Conservation (phyloP, 2,888 invertebrate genomes). For the Drosophila incognita region DNA sequence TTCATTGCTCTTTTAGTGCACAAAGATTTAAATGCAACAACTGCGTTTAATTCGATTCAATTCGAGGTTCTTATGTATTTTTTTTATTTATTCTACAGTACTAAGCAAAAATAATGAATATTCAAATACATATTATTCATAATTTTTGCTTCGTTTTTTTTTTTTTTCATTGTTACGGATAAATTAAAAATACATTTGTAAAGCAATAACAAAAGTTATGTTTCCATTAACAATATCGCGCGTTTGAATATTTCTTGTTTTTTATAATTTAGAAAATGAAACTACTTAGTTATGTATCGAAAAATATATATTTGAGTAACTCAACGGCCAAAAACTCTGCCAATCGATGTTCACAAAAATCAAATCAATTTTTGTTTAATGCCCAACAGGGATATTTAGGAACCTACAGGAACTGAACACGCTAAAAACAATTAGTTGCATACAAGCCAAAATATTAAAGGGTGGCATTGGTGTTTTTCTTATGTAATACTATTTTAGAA, state of each 20-base stretch:
- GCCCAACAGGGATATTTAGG: slow-evolving; percentile 20
- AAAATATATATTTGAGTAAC: slow-evolving; percentile 55
- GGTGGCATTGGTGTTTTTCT: slow-evolving; percentile 45
- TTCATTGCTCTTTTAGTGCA: slow-evolving; percentile 51
- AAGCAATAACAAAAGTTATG: slow-evolving; percentile 51
- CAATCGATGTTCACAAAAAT: slow-evolving; percentile 44
- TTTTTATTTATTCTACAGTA: slow-evolving; percentile 27
- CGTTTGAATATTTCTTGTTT: slow-evolving; percentile 38
- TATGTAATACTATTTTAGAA: slow-evolving; percentile 70
- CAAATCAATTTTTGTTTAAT: slow-evolving; percentile 41
- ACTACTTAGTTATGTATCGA: slow-evolving; percentile 30
- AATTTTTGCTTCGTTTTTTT: slow-evolving; percentile 19
- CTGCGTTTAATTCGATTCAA: slow-evolving; percentile 33
- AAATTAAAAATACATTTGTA: slow-evolving; percentile 57
- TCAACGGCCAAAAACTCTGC: slow-evolving; percentile 31
- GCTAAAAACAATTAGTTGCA: slow-evolving; percentile 49
- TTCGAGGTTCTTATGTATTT: slow-evolving; percentile 28
- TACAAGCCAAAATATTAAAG: slow-evolving; percentile 34
- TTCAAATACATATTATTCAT: slow-evolving; percentile 14
- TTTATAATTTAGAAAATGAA: slow-evolving; percentile 18
- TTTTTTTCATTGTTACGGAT: slow-evolving; percentile 35
- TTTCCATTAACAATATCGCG: slow-evolving; percentile 49
- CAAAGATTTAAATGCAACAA: slow-evolving; percentile 65
- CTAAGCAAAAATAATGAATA: background rate
- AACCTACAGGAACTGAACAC: slow-evolving; percentile 64